These are phyloP conservation scores for Achroia grisella DNA, from an alignment of 1,140 invertebrate genomes.

Conservation along the genomic window DNA sequence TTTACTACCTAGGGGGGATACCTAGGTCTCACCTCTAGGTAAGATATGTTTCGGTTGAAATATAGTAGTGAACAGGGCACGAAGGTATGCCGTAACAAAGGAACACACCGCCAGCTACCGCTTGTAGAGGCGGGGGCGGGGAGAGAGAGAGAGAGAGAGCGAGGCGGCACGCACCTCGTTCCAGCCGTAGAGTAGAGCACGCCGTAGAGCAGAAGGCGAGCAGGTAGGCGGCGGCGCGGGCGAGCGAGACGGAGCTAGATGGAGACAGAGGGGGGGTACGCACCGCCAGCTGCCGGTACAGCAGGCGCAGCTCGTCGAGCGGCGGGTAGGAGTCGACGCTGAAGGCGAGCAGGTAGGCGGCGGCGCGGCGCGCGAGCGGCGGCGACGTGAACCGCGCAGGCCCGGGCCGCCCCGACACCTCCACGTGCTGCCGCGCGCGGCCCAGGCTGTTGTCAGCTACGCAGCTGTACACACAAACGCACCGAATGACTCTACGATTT, in stretches of 20 bases:
- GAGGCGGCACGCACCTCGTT: too few relatives aligned
- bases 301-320: constrained; percentile 76
- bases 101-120: constrained; percentile 70
- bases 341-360: constrained; percentile 77
- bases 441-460: constrained; percentile 81
- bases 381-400: constrained; percentile 77
- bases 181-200: too few relatives aligned
- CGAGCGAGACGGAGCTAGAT: too few relatives aligned
- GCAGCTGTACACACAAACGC: constrained; percentile 68
- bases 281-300: constrained; percentile 78
- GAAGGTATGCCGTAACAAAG: too few relatives aligned
- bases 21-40: too few relatives aligned
- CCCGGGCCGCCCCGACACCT: constrained; percentile 79
- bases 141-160: neutral
- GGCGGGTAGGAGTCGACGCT: constrained; percentile 79
- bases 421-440: constrained; percentile 78
- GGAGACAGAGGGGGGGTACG: constrained; percentile 19
- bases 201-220: too few relatives aligned
- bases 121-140: too few relatives aligned
- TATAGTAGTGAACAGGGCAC: too few relatives aligned
- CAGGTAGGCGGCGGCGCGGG: too few relatives aligned
- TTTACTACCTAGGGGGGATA: too few relatives aligned
- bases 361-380: constrained; percentile 72
- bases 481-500: neutral
- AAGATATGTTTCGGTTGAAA: too few relatives aligned